A percentile compares a stretch with the other conserved stretches of the same genome.
Conservation (phyloP, 2,113 vertebrate genomes). For the Circaetus gallicus region DNA sequence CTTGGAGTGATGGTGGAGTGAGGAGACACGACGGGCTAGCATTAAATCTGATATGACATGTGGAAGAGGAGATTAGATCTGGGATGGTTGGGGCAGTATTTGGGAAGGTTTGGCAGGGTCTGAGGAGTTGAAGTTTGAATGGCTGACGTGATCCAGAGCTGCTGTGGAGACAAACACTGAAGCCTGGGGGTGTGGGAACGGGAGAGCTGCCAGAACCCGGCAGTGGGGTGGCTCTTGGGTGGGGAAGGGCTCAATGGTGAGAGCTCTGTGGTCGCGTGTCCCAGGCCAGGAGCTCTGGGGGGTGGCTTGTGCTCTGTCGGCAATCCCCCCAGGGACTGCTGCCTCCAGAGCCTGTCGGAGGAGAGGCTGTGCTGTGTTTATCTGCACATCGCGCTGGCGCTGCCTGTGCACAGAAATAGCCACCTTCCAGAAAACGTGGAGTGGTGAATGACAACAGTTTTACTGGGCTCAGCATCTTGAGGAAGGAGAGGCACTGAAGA, state of each 20-base stretch:
- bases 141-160: neutral
- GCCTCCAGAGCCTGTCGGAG: neutral
- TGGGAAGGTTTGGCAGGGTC: neutral
- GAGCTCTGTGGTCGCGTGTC: accelerated
- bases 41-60: neutral
- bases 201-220: neutral
- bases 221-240: neutral
- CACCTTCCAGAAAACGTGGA: neutral
- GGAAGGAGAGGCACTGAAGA: neutral
- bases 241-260: neutral
- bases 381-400: accelerated
- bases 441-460: neutral
- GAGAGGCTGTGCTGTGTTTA: neutral
- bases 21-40: accelerated
- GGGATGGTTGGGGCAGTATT: accelerated
- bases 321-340: accelerated
- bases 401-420: neutral
- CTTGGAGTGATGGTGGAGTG: neutral
- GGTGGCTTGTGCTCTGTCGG: accelerated
- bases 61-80: neutral
- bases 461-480: neutral
- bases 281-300: too few relatives aligned
- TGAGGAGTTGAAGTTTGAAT: neutral
- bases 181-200: neutral
- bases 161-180: accelerated